Percentiles rank a stretch among this genome's conserved stretches.
Evolutionary conservation across 2,888 invertebrate genomes (phyloP).

Genomic region (Eremobia ochroleuca): DNA sequence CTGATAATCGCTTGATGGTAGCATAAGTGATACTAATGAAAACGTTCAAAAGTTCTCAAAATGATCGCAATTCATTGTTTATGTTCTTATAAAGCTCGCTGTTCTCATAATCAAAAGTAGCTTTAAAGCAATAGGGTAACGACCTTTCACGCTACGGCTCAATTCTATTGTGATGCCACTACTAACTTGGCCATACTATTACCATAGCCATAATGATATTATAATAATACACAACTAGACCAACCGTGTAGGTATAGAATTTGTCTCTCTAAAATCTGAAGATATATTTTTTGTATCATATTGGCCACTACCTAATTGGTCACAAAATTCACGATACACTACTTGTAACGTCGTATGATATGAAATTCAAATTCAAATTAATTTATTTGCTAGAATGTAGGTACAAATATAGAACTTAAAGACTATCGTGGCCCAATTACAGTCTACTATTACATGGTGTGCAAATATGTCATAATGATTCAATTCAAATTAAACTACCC

Average conservation of each 20-base stretch:
- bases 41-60: neutral
- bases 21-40: neutral
- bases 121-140: conserved; percentile 26
- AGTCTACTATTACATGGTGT: too few species aligned
- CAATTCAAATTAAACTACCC: too few species aligned
- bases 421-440: too few species aligned
- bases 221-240: conserved; percentile 36
- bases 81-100: neutral
- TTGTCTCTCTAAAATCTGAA: conserved; percentile 3
- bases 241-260: neutral
- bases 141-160: conserved; percentile 43
- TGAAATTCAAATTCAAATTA: too few species aligned
- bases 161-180: conserved; percentile 48
- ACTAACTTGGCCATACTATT: conserved; percentile 20
- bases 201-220: conserved; percentile 50
- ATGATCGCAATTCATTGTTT: neutral
- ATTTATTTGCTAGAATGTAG: too few species aligned
- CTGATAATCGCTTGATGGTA: neutral
- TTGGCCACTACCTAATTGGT: neutral
- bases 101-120: conserved; percentile 17
- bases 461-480: too few species aligned
- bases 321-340: neutral
- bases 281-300: neutral
- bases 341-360: neutral
- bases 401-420: too few species aligned